Conservation (phyloP, 2,888 invertebrate genomes). For the Vanessa cardui region DNA sequence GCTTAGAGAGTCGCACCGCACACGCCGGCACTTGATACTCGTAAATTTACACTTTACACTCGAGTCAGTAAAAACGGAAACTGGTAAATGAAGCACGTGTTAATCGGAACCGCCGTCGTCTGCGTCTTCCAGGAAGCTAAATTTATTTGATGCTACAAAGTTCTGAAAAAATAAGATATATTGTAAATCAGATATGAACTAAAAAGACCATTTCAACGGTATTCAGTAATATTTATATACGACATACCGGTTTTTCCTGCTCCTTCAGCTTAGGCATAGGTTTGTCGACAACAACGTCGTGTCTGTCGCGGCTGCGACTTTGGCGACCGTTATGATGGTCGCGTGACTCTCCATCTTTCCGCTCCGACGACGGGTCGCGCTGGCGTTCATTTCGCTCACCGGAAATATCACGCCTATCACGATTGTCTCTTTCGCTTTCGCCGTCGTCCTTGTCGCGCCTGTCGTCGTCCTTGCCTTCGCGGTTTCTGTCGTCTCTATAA, state of each 20-base stretch:
- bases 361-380: slow-evolving; percentile 39
- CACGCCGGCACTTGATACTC: slow-evolving; percentile 69
- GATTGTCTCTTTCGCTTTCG: slow-evolving; percentile 42
- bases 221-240: too few species aligned
- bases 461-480: slow-evolving; percentile 56
- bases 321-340: slow-evolving; percentile 56
- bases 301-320: slow-evolving; percentile 63
- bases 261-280: slow-evolving; percentile 88
- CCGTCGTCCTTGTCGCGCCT: slow-evolving; percentile 45
- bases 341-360: slow-evolving; percentile 10
- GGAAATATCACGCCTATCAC: slow-evolving; percentile 41
- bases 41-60: slow-evolving; percentile 80
- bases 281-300: slow-evolving; percentile 53
- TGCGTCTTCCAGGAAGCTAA: slow-evolving; percentile 87
- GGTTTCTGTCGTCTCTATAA: slow-evolving; percentile 48
- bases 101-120: slow-evolving; percentile 81
- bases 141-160: slow-evolving; percentile 90
- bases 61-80: slow-evolving; percentile 66
- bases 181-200: too few species aligned
- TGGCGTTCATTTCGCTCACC: slow-evolving; percentile 34
- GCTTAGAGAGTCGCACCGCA: slow-evolving; percentile 51
- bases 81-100: slow-evolving; percentile 55
- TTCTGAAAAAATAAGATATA: slow-evolving; percentile 77
- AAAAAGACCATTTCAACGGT: too few species aligned
- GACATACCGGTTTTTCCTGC: slow-evolving; percentile 84